Conservation (phyloP, 1,140 invertebrate species). For the Nebria ingens region DNA sequence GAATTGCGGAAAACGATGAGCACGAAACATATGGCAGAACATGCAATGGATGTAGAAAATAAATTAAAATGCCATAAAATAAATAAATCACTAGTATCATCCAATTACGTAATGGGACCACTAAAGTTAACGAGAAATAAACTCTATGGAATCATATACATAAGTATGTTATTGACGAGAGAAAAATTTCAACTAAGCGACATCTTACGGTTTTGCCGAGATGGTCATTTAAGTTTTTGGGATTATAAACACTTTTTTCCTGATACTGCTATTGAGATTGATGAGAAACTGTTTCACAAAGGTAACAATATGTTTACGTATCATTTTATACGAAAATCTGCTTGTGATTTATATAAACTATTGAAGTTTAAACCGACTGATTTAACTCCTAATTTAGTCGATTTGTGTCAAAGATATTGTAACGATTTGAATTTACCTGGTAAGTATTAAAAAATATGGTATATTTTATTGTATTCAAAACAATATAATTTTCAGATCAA, state of each 20-base stretch:
- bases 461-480: slow-evolving; percentile 15
- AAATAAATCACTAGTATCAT: slow-evolving; percentile 25
- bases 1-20: slow-evolving; percentile 27
- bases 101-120: slow-evolving; percentile 29
- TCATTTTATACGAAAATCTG: slow-evolving; percentile 26
- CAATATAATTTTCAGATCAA: slow-evolving; percentile 27
- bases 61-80: slow-evolving; percentile 29
- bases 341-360: slow-evolving; percentile 33
- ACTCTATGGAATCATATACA: slow-evolving; percentile 40
- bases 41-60: slow-evolving; percentile 22
- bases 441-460: slow-evolving; percentile 26
- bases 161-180: slow-evolving; percentile 44
- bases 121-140: slow-evolving; percentile 34
- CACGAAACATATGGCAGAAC: slow-evolving; percentile 26
- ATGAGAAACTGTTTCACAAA: slow-evolving; percentile 24
- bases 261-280: slow-evolving; percentile 31
- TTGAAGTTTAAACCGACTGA: slow-evolving; percentile 33
- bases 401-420: slow-evolving; percentile 40
- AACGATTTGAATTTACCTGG: slow-evolving; percentile 44
- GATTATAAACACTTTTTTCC: slow-evolving; percentile 45
- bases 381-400: slow-evolving; percentile 36
- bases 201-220: slow-evolving; percentile 44
- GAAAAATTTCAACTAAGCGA: slow-evolving; percentile 47
- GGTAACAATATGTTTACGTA: slow-evolving; percentile 33
- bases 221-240: slow-evolving; percentile 47